Base-by-base conservation (phyloP, 1,140 invertebrate species). In the Hycleus phaleratus region DNA sequence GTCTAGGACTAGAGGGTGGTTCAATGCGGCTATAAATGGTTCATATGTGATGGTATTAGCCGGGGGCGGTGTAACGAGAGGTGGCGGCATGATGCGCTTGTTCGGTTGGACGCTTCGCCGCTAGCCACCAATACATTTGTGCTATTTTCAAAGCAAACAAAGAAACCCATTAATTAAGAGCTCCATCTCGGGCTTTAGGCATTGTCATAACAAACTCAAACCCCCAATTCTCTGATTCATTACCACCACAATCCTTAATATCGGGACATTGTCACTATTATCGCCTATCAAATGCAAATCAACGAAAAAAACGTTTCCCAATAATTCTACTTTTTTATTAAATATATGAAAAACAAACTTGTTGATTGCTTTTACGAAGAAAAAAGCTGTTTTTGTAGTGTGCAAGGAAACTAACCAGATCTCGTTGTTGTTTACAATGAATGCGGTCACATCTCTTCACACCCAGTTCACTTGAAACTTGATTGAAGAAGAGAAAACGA, bases 131-230 rank as follows among this genome's bases (percentile, higher is more conserved):
- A 64, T 65, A 63, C 62, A 40, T 58, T 58, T 49, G 18, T 18
- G 64, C 59, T 66, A 66, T 66, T 66, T 66, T 66, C 62, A 66
- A 64, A 54, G 59, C 56, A 66, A 66, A 66, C 64, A 66, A 60
- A 64, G 62, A 64, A 64, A 66, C 58, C 62, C 54, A 66, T 66
- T 66, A 66, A 66, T 66, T 66, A 61, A 66, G 64, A 63, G 64
- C 64, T 59, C 59, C 63, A 65, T 63, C 58, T 63, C 49, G 56
- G 56, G 58, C 61, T 65, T 60, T 65, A 62, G 46, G 43, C 60
- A 45, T 57, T 65, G 57, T 63, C 61, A 65, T 61, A 65, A 65
- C 61, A 65, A 65, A 65, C 63, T 40, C 40, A 51, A 42, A 26
- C 32, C 32, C 32, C 58, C 11, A 45, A 48, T 49, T 53, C 57